Evolutionary conservation across 2,888 invertebrate genomes (phyloP).

Genomic region (Chelonus formosanus): DNA sequence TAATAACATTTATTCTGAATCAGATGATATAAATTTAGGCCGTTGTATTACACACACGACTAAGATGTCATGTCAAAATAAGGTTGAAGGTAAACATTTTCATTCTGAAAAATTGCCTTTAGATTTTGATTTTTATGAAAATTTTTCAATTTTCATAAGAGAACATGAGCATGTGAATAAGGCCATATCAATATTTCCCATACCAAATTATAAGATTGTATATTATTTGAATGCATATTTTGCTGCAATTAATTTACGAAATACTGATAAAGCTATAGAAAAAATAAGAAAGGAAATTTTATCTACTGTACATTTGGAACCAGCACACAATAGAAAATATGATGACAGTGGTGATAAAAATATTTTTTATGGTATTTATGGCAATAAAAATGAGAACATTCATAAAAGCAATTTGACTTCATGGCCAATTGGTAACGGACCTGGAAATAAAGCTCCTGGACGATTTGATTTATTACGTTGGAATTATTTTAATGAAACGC

Average conservation of each 20-base stretch:
- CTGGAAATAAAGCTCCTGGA: constrained; percentile 73
- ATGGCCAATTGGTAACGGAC: constrained; percentile 82
- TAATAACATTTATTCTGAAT: constrained; percentile 82
- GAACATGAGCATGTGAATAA: constrained; percentile 64
- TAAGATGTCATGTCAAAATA: constrained; percentile 70
- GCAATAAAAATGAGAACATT: neutral
- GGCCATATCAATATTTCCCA: constrained; percentile 74
- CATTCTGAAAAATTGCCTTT: constrained; percentile 45
- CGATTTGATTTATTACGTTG: constrained; percentile 87
- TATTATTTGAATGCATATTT: constrained; percentile 79
- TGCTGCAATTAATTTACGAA: constrained; percentile 68
- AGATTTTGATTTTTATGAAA: constrained; percentile 61
- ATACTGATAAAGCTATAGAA: constrained; percentile 62
- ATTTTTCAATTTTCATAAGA: constrained; percentile 63
- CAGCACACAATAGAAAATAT: constrained; percentile 50
- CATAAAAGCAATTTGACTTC: constrained; percentile 43
- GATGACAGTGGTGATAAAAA: neutral
- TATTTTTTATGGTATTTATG: too few relatives aligned
- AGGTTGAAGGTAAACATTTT: constrained; percentile 67
- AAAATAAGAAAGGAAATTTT: constrained; percentile 65
- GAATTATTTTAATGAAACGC: constrained; percentile 85
- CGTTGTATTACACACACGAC: constrained; percentile 81
- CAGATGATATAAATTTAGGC: constrained; percentile 88
- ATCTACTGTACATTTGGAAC: constrained; percentile 63
- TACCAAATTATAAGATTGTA: constrained; percentile 71